A percentile compares a stretch with the other conserved stretches of the same genome.
Conservation (phyloP, 1,140 invertebrate genomes). For the Heliothis virescens region DNA sequence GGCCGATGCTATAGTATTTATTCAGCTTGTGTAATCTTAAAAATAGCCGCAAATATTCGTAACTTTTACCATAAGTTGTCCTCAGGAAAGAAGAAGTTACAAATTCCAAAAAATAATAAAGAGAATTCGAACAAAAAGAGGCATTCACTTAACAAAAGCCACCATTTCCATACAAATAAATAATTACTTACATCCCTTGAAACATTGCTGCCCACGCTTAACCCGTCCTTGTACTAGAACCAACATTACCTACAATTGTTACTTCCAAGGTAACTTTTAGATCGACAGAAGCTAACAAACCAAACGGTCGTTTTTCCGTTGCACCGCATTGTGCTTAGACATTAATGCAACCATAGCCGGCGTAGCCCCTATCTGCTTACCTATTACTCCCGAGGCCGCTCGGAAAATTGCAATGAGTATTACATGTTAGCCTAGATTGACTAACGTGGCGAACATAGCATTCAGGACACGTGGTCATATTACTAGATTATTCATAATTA, state of each 20-base stretch:
- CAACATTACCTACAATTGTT: background rate
- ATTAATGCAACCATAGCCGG: background rate
- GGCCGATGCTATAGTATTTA: background rate
- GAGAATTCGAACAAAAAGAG: background rate
- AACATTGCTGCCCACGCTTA: constrained; percentile 9
- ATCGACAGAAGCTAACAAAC: constrained; percentile 25
- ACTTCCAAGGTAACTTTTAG: constrained; percentile 19
- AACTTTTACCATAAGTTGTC: too few relatives aligned
- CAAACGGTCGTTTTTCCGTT: constrained; percentile 16
- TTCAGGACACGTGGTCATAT: constrained; percentile 39
- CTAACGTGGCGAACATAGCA: constrained; percentile 22
- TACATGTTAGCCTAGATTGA: constrained; percentile 46
- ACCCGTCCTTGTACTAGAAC: constrained; percentile 26
- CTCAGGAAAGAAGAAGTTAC: too few relatives aligned
- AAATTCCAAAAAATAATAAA: background rate
- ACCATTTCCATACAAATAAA: background rate
- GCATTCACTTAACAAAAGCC: background rate
- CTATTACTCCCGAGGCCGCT: constrained; percentile 33
- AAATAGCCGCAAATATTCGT: background rate
- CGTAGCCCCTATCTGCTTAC: constrained; percentile 5
- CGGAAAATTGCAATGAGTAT: constrained; percentile 46
- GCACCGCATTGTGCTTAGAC: constrained; percentile 6
- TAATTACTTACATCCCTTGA: constrained; percentile 12
- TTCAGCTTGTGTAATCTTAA: background rate
- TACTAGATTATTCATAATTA: constrained; percentile 43